Evolutionary conservation across 2,888 invertebrate species (phyloP).

Genomic region (Drosophila borealis): DNA sequence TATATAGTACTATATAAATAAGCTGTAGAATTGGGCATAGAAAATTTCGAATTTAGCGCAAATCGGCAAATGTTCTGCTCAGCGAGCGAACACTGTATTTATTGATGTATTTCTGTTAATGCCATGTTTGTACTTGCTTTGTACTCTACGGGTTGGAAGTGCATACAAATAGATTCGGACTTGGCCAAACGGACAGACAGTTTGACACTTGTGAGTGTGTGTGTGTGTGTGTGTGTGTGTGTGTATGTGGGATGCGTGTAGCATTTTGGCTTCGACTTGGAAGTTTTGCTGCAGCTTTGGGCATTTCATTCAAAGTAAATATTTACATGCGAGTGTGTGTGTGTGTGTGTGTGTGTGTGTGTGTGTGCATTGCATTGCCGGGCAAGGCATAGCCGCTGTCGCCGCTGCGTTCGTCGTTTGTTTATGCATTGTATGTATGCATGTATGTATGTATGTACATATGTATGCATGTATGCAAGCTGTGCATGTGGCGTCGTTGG

Average conservation of each 20-base stretch:
- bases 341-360: constrained; percentile 20
- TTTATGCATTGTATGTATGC: constrained; percentile 35
- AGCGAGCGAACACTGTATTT: constrained; percentile 7
- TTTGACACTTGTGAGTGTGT: constrained; percentile 20
- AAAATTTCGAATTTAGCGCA: not conserved
- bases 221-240: not conserved
- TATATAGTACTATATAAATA: no score
- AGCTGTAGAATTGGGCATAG: no score
- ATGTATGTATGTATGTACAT: constrained; percentile 16
- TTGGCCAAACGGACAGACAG: constrained; percentile 24
- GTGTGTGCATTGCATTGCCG: constrained; percentile 21
- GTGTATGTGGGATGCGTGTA: constrained; percentile 6
- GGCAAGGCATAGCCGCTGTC: constrained; percentile 21
- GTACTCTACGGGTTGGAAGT: constrained; percentile 29
- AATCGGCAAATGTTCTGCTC: not conserved
- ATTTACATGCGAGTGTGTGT: constrained; percentile 42
- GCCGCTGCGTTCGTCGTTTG: constrained; percentile 23
- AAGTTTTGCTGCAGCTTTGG: constrained; percentile 59
- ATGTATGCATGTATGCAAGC: constrained; percentile 22
- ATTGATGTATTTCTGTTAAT: constrained; percentile 17
- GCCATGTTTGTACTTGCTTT: constrained; percentile 29
- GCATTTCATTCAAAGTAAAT: constrained; percentile 68
- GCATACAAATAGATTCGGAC: constrained; percentile 43
- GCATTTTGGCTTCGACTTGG: constrained; percentile 45
- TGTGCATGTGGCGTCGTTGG: constrained; percentile 40